Base-by-base conservation (phyloP, 2,797 vertebrate species). In the Anguilla marmorata region DNA sequence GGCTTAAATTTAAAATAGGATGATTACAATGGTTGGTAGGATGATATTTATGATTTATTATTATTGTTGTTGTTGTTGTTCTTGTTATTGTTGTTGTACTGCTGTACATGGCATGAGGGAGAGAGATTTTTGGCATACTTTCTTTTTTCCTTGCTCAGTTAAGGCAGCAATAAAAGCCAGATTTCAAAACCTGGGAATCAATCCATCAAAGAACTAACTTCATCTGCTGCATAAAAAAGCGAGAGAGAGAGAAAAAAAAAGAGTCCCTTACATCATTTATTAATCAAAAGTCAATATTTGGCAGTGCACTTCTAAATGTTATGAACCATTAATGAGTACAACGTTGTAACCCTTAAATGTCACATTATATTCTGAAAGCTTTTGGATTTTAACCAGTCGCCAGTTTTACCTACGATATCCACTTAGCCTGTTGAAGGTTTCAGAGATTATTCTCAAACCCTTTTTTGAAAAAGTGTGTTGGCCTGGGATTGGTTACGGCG, bases 251-350 rank as follows among this genome's bases (percentile, higher is more conserved):
- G 1, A 27, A 9, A 66, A 14, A 14, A n/a, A 80, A 41, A 37
- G 0, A 48, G 33, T 79, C 76, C 41, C 12, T 80, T 41, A 24
- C 37, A 80, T 80, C 76, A 45, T 80, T 80, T 80, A 80, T 80
- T 80, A 50, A 48, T 82, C 21, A 82, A 82, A 48, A 11, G 21
- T 82, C 79, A 82, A 82, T 50, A 50, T 82, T 82, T 48, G 79
- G 45, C 79, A n/a, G 37, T 50, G 45, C 9, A 24, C 7, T 50
- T 14, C 41, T 82, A 48, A 82, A 82, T 50, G 41, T 50, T 82
- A 50, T 82, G 79, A 82, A 82, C 45, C 41, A 45, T 50, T 50
- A 82, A 82, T 82, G 79, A 82, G 79, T 12, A 11, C 21, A 82
- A 50, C n/a, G 21, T 82, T 33, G 45, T 82, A 45, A 82, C 6